Base-by-base conservation (phyloP, 2,113 vertebrate species). In the Lycaon pictus region DNA sequence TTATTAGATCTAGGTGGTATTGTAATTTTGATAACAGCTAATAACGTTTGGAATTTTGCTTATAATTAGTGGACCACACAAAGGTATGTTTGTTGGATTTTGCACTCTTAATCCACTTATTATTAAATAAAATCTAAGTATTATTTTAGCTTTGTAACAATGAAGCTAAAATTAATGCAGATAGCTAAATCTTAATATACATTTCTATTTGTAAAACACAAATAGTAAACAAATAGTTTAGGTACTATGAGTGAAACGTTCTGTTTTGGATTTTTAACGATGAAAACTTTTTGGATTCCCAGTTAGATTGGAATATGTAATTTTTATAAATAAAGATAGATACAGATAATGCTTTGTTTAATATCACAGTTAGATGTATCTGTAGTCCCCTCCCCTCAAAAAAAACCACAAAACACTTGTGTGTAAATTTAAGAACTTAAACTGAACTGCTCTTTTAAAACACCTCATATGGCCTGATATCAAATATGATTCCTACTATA, bases 11-110 rank as follows among this genome's bases (percentile, higher is more conserved):
- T 98, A 97, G 97, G 94, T 98, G 97, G 96, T 97, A 98, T 95
- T 97, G 87, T 98, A 98, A 98, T 98, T 97, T 97, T 97, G 89
- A 95, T 98, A 98, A 98, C 93, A 98, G 93, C 94, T 98, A 98
- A 96, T 97, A 98, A 96, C 72, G 88, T 98, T 98, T 97, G 96
- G 82, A 98, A 67, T 94, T 87, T 97, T 97, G 93, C 94, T 96
- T 98, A 91, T 97, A 92, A 98, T 98, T 98, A 93, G 77, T 94
- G 82, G 98, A 97, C 97, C 96, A 94, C 97, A 98, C 98, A 98
- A 98, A 98, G 97, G 90, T 95, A 62, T 97, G 51, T 79, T 98
- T 98, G 97, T 98, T 98, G 93, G 77, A 58, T 86, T 98, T 98
- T 88, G 77, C 63, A 79, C 58, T 90, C n/a, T 96, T 96, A 95